Base-by-base conservation (phyloP, 2,888 invertebrate species). In the Eristalis arbustorum region DNA sequence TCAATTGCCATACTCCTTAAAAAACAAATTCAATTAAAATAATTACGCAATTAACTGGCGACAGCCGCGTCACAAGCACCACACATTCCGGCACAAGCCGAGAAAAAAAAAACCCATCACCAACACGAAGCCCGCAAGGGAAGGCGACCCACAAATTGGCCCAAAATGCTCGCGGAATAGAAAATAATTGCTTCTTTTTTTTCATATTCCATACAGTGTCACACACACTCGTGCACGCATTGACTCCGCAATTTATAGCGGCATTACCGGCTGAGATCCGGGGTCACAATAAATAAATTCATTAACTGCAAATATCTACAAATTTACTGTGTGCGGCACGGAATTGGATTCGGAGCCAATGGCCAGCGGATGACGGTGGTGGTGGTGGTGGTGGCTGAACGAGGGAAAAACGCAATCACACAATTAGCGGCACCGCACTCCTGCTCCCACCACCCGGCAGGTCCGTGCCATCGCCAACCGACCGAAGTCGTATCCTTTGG, bases 341-440 rank as follows among this genome's bases (percentile, higher is more conserved):
- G 64, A 74, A 64, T 66, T 37, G 34, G 63, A 57, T 64, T 42
- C 77, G 62, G 23, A 59, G 57, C 11, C 4, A 68, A 56, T 6
- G 18, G n/a, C n/a, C 23, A 23, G 31, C n/a, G 23, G 22, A 34
- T 42, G 42, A n/a, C 5, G n/a, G 18, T n/a, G 25, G 31, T 13
- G 18, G 28, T 34, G 42, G 6, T 1, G n/a, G 18, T n/a, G 25
- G 31, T 13, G 18, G 28, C 18, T 31, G 22, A 64, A 42, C 5
- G 25, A 28, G 62, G 62, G 34, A 67, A 72, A 80, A 84, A 84
- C 80, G 76, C 80, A 80, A 84, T 84, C 75, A 81, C 63, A 80
- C 81, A 77, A 85, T 85, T 85, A 81, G 76, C 73, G 67, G 18
- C 8, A 18, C 18, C 49, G 14, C 49, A 14, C n/a, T 6, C 31